Evolutionary conservation across 2,888 invertebrate genomes (phyloP), one percentile per base, ranked within the genome.

Genomic region (Melolontha melolontha): DNA sequence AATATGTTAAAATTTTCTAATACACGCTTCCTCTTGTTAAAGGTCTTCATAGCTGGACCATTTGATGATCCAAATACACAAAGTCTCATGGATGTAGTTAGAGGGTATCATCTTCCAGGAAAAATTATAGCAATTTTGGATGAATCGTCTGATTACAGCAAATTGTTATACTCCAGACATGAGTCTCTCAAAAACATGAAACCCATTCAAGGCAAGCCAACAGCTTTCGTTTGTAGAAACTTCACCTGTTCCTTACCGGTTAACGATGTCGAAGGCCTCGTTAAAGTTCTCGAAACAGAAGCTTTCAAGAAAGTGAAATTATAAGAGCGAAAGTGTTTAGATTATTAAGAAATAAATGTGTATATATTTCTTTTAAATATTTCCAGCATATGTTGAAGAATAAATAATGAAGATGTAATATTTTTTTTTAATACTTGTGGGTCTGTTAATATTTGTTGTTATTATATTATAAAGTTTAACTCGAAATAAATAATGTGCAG

Each of bases 221-320:
- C 91, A 0, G 93, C 91, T 17, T 93, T 91, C 80, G 91, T 94
- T n/a, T 94, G 94, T 79, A 87, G 90, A 5, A 89, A 92, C 75
- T 90, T 88, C 80, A 86, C 91, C 1, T 94, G 94, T 81, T 90
- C 90, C 5, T 83, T 93, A 64, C 94, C 94, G 1, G 91, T 93
- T 52, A 90, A 89, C 0, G 88, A 89, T 63, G 87, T 90, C 0
- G 86, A 87, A 12, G 88, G 90, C 65, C 85, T 93, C 8, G 87
- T 87, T 67, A 83, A 82, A 16, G 81, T 90, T 16, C 83, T 92
- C 8, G 54, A 65, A 17, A 17, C 44, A 6, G 69, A 66, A 62
- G 64, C 64, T 22, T 41, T 16, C 5, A 59, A 42, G n/a, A 62
- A 42, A 22, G 4, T 11, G 12, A 16, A 14, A 16, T 14, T 14